phyloP scores from a whole-genome alignment of 2,888 invertebrate genomes.

The Microdon myrmicae region DNA sequence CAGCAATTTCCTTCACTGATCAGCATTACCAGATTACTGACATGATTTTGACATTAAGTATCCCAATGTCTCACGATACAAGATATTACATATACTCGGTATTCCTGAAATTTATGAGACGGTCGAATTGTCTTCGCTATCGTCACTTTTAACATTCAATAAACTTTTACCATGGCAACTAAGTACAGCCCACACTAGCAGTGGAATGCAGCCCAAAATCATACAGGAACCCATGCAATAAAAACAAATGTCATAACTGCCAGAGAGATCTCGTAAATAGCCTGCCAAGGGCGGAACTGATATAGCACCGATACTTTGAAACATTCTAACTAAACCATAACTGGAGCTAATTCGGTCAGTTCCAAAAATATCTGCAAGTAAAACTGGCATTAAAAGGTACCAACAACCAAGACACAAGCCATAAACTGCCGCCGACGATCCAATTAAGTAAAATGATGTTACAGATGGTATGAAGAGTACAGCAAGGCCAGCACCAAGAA shows the following conservation, averaged over 20 bases:
- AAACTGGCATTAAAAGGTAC: conserved; percentile 79
- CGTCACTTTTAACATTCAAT: conserved; percentile 58
- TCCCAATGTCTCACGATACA: no score
- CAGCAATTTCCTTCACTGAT: no score
- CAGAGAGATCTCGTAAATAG: conserved; percentile 75
- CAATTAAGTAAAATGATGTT: conserved; percentile 74
- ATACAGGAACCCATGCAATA: conserved; percentile 82
- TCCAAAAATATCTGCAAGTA: conserved; percentile 79
- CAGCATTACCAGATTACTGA: no score
- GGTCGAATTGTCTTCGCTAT: conserved; percentile 61
- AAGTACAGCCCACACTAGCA: conserved; percentile 68
- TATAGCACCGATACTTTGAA: conserved; percentile 79
- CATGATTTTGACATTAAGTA: no score
- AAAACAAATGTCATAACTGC: conserved; percentile 78
- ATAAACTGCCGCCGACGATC: conserved; percentile 75
- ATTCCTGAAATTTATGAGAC: conserved; percentile 61
- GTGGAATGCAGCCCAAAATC: conserved; percentile 76
- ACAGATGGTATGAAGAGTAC: conserved; percentile 76
- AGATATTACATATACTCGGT: no score
- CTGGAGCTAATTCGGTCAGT: conserved; percentile 80
- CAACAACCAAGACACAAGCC: conserved; percentile 80
- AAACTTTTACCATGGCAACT: conserved; percentile 60
- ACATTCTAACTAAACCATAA: conserved; percentile 80
- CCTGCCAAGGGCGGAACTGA: conserved; percentile 80
- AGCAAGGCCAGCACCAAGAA: conserved; percentile 75